Conservation (phyloP, 2,113 vertebrate species). For the Forbesichthys papilliferus region DNA sequence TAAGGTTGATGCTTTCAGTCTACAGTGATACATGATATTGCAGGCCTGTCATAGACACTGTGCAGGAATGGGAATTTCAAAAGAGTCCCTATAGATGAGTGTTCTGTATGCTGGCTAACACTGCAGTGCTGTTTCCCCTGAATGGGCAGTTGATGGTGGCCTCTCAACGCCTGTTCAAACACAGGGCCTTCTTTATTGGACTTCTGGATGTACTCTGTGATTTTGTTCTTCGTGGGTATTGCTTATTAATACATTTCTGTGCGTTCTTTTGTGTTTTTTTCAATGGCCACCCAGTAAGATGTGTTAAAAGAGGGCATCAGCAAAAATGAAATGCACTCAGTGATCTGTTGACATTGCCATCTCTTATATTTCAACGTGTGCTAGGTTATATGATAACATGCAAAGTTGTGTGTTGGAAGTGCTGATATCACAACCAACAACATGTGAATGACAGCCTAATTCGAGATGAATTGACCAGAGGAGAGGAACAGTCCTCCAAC, state of each 20-base stretch:
- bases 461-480: not conserved
- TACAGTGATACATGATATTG: no score
- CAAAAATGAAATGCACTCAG: no score
- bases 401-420: conserved; percentile 16
- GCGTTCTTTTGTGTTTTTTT: no score
- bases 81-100: conserved; percentile 36
- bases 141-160: conserved; percentile 29
- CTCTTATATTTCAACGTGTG: not conserved
- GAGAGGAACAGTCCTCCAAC: no score
- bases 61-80: conserved; percentile 32
- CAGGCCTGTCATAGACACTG: no score
- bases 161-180: conserved; percentile 47
- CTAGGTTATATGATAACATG: conserved; percentile 13
- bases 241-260: not conserved
- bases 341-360: no score
- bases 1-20: not conserved
- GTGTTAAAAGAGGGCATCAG: no score
- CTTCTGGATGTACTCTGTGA: not conserved
- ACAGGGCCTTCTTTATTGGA: conserved; percentile 1
- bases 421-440: not conserved
- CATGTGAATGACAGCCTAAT: not conserved
- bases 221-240: not conserved
- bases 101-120: conserved; percentile 55
- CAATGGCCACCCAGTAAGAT: not conserved
- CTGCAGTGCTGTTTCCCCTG: conserved; percentile 54